These are phyloP conservation scores for Galaxea fascicularis DNA, from an alignment of 92 coral and sea anemone species.

Conservation along the genomic window DNA sequence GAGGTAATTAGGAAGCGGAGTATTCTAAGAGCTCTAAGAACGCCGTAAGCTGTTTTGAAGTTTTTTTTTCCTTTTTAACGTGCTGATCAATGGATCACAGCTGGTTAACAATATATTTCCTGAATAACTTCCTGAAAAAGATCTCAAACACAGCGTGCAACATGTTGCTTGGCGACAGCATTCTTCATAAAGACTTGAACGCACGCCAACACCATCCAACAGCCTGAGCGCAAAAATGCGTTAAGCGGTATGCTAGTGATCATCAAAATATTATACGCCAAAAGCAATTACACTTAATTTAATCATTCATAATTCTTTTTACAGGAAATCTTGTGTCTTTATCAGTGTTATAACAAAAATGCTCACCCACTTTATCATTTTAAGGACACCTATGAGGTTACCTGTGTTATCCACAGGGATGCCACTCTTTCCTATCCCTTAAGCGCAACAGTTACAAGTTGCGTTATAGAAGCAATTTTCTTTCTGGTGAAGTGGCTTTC, in stretches of 20 bases:
- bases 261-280: not conserved
- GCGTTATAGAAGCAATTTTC: not conserved
- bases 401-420: not conserved
- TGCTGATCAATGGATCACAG: conserved; percentile 19
- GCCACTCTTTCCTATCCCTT: not conserved
- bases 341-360: too few relatives aligned
- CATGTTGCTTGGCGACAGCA: not conserved
- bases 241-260: too few relatives aligned
- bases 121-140: conserved; percentile 25
- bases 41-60: not conserved
- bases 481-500: not conserved
- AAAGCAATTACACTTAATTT: too few relatives aligned
- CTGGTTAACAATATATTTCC: conserved; percentile 17
- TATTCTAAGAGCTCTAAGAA: not conserved
- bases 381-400: not conserved
- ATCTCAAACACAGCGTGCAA: conserved; percentile 15
- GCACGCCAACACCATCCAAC: not conserved
- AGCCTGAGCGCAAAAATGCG: too few relatives aligned
- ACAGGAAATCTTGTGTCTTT: not conserved
- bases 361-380: not conserved
- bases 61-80: not conserved
- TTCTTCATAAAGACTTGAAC: not conserved
- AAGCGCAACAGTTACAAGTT: not conserved
- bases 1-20: conserved; percentile 8
- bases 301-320: not conserved